Conservation (phyloP, 2,888 invertebrate species). For the Zootermopsis nevadensis region DNA sequence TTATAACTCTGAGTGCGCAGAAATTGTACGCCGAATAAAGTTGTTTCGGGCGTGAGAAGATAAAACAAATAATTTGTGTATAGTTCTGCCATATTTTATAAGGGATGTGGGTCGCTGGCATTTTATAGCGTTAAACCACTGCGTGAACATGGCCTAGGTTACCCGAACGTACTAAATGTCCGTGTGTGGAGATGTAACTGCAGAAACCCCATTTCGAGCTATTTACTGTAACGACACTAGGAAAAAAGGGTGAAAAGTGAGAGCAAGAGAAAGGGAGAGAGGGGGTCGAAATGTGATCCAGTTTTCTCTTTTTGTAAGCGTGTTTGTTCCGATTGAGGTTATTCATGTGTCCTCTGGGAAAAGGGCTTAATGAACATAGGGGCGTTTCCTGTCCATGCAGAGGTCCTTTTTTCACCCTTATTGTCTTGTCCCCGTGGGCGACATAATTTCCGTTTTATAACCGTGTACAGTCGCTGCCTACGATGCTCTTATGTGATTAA, state of each 20-base stretch:
- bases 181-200: constrained; percentile 10
- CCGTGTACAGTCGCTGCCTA: constrained; percentile 56
- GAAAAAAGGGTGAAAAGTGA: background rate
- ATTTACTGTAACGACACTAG: constrained; percentile 2
- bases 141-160: background rate
- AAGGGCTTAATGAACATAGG: constrained; percentile 53
- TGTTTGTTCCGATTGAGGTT: constrained; percentile 52
- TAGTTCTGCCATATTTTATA: background rate
- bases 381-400: constrained; percentile 50
- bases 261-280: background rate
- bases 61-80: background rate
- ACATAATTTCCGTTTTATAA: constrained; percentile 64
- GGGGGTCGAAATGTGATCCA: constrained; percentile 22
- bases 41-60: background rate
- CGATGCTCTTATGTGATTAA: constrained; percentile 60
- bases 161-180: background rate
- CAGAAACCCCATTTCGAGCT: constrained; percentile 20
- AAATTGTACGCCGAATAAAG: background rate
- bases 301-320: constrained; percentile 33
- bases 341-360: constrained; percentile 53
- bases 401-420: constrained; percentile 57
- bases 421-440: constrained; percentile 61
- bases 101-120: background rate
- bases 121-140: background rate
- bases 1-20: background rate